Percentiles rank a stretch among this genome's conserved stretches.
Conservation (phyloP, 92 coral and sea anemone genomes). For the Montipora capitata region DNA sequence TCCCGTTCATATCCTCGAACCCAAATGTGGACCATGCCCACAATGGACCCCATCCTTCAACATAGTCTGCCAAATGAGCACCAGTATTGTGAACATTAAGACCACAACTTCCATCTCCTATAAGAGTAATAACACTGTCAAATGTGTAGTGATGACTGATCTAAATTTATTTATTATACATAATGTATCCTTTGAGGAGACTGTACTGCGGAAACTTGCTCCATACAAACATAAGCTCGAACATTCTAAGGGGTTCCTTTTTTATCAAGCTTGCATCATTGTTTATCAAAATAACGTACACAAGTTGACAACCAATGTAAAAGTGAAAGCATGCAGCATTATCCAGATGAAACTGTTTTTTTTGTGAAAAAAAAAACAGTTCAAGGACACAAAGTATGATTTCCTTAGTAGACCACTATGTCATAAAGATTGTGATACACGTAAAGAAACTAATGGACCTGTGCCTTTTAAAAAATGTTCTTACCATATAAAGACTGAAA, state of each 20-base stretch:
- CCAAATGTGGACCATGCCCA: conserved; percentile 84
- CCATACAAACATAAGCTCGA: neutral
- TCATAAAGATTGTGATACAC: too few relatives aligned
- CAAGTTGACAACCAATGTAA: too few relatives aligned
- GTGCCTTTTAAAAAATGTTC: neutral
- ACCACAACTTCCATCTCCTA: conserved; percentile 77
- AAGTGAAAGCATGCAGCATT: neutral
- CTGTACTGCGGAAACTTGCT: neutral
- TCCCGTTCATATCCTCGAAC: conserved; percentile 76
- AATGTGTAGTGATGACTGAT: neutral
- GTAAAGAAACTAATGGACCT: too few relatives aligned
- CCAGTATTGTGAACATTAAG: conserved; percentile 81
- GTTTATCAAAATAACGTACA: neutral
- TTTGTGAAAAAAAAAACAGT: too few relatives aligned
- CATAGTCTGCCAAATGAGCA: conserved; percentile 72
- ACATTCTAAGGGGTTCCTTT: neutral
- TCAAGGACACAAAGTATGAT: too few relatives aligned
- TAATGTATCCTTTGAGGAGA: neutral
- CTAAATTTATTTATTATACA: neutral
- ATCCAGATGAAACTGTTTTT: neutral
- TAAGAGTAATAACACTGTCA: neutral
- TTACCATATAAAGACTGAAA: conserved; percentile 63
- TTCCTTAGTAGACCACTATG: too few relatives aligned
- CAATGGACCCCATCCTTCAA: conserved; percentile 77
- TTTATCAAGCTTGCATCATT: neutral